Evolutionary conservation across 2,113 vertebrate species (phyloP), one percentile per base, ranked within the genome.

Genomic region (Suricata suricatta): DNA sequence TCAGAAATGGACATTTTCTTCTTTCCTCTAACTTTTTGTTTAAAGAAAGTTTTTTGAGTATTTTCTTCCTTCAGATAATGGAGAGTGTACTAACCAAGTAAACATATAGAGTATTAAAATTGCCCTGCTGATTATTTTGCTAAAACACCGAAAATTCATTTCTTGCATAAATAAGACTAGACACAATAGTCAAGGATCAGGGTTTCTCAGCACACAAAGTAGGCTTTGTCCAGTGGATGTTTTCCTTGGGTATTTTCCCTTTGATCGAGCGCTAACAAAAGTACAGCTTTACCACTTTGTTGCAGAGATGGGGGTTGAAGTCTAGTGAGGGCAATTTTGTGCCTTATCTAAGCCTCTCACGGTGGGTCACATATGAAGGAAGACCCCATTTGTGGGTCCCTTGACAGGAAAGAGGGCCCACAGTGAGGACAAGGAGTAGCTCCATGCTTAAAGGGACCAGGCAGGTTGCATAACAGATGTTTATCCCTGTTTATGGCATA

Each of bases 271-370:
- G 50, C 96, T 95, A 98, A 98, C 90, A 98, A 95, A 98, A 97
- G 91, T 96, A 94, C 84, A 97, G 87, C 95, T 95, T 98, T 98
- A 95, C 97, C 94, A 92, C 96, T 98, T 97, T 97, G 97, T 97
- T 93, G 97, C 86, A 88, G 95, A 96, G 92, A 97, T 80, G 92
- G 97, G 97, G 96, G 95, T 96, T 69, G 81, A 72, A 92, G 97
- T 90, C 97, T 98, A 97, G 80, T 96, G 98, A 98, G 97, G 98
- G 97, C 0, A 13, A 97, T 97, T 98, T 88, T 98, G 98, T 97
- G 97, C 98, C 98, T 99, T 98, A 99, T 99, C 98, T 98, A 97
- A 99, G 97, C 84, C 96, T 98, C 96, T 98, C 98, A 97, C 57
- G n/a, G 97, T 88, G 96, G 98, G 96, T 97, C 93, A 27, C 97